Evolutionary conservation across 2,888 invertebrate species (phyloP), one percentile per base, ranked within the genome.

Genomic region (Charanyca ferruginea): DNA sequence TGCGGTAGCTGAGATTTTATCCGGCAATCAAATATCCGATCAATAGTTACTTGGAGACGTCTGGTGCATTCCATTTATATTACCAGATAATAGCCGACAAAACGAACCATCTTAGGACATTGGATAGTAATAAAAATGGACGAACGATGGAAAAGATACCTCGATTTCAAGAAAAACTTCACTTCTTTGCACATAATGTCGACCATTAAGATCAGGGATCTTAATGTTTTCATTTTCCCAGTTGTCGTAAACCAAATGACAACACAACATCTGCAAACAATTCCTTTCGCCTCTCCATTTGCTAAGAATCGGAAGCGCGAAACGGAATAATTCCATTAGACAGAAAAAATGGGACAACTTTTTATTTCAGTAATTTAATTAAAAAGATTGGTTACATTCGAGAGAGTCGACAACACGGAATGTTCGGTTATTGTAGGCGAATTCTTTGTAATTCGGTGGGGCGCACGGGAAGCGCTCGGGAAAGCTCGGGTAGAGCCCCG

Each of bases 331-430:
- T 81, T 75, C 65, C 71, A 81, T 80, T 81, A 69, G 23, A 32
- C 51, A 42, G 49, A 59, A 73, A 77, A 76, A 76, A 65, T 73
- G 60, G 67, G 60, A 53, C 59, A 73, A 60, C 73, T 81, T 80
- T 75, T 80, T 81, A 81, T 79, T 73, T 71, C 76, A 55, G 86
- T 88, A 88, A 90, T 90, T 90, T 89, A 90, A 90, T 90, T 89
- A 88, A 87, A 87, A 90, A 87, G 84, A 86, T 87, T 88, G 86
- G 87, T 87, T 83, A 87, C 85, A 83, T 87, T 82, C 77, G 71
- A 81, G 66, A 81, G 77, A 84, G 83, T 79, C 79, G 78, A 81
- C 77, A 83, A 81, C 75, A 79, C 73, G 81, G 84, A 84, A 87
- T 87, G 83, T 87, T 87, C 79, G 85, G 87, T 88, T 89, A 89